Evolutionary conservation across 2,113 vertebrate species (phyloP).

Genomic region (Bujurquina vittata): DNA sequence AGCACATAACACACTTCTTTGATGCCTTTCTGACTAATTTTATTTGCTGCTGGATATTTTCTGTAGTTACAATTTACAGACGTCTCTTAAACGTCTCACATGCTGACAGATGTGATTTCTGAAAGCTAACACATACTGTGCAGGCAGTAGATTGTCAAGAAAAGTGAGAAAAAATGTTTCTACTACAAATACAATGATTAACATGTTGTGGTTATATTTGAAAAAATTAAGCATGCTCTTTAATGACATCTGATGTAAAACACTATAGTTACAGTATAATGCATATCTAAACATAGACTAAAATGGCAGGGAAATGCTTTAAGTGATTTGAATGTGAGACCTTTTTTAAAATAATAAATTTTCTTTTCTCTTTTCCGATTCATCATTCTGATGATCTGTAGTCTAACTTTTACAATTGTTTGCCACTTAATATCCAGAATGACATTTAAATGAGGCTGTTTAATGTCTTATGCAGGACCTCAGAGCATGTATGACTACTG

Average conservation of each 20-base stretch:
- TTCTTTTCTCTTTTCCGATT: background rate
- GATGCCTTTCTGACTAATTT: background rate
- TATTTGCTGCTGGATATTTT: background rate
- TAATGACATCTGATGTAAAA: background rate
- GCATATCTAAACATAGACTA: background rate
- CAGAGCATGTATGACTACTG: background rate
- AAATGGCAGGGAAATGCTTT: background rate
- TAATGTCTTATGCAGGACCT: background rate
- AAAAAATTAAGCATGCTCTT: background rate
- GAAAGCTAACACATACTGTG: background rate
- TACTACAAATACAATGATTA: background rate
- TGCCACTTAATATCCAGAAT: background rate
- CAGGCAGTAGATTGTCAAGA: background rate
- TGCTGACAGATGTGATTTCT: background rate
- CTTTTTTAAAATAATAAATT: background rate
- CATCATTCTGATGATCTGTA: background rate
- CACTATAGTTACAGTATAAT: background rate
- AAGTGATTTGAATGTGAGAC: background rate
- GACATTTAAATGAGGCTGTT: background rate
- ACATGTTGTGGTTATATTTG: background rate
- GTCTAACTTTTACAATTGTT: background rate
- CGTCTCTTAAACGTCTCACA: background rate
- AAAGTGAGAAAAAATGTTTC: background rate
- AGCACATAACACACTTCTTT: conserved; percentile 14
- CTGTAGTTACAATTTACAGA: background rate